These are phyloP conservation scores for Buceros bicornis DNA, from an alignment of 2,797 vertebrate genomes.

Conservation along the genomic window DNA sequence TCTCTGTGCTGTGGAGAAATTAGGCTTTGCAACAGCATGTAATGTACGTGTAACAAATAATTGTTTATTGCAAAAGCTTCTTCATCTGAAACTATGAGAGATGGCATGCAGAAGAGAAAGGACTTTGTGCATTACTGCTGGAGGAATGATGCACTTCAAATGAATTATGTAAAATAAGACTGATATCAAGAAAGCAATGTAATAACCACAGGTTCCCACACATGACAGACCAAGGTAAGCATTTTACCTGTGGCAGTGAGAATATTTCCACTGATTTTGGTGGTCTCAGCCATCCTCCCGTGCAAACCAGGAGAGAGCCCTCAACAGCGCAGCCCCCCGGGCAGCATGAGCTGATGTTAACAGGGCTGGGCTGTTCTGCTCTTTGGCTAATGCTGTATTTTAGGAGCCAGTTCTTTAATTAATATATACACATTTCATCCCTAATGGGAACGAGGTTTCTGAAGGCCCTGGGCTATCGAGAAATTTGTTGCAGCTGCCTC, in stretches of 20 bases:
- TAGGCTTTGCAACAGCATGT: not conserved
- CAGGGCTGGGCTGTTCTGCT: not conserved
- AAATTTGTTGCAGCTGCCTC: not conserved
- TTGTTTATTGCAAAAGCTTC: conserved; percentile 2
- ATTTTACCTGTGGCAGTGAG: not conserved
- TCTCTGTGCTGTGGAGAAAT: not conserved
- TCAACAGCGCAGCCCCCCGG: rapidly evolving
- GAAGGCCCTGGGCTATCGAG: not conserved
- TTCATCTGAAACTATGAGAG: conserved; percentile 5
- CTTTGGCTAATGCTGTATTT: rapidly evolving
- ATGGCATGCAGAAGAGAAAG: not conserved
- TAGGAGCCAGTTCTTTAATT: not conserved
- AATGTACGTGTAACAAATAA: not conserved
- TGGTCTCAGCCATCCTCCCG: not conserved
- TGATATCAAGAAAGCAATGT: not conserved
- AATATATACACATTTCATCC: not conserved
- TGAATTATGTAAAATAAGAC: not conserved
- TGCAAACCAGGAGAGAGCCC: not conserved
- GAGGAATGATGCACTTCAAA: not conserved
- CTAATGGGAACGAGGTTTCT: not conserved
- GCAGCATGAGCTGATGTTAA: not conserved
- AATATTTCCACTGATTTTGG: not conserved
- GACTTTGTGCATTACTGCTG: not conserved
- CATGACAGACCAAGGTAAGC: not conserved
- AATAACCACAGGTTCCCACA: not conserved